A percentile compares a stretch with the other conserved stretches of the same genome.
Evolutionary conservation across 1,140 invertebrate species (phyloP).

Genomic region (Rhizoglyphus robini): DNA sequence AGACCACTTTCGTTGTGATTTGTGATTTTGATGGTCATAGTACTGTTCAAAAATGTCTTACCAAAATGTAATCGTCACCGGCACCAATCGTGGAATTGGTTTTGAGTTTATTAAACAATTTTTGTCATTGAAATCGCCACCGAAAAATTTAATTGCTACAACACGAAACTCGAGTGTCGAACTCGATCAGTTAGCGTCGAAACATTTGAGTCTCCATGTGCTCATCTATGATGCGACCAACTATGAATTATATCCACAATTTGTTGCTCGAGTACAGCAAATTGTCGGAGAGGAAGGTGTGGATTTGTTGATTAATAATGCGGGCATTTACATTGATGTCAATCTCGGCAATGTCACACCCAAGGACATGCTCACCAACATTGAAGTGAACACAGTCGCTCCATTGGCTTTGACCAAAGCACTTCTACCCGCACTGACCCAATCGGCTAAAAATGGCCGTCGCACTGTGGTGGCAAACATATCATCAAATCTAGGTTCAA

Average conservation of each 20-base stretch:
- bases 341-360: conserved; percentile 51
- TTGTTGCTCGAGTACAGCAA: conserved; percentile 23
- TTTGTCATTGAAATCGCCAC: conserved; percentile 35
- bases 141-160: conserved; percentile 53
- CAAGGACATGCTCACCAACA: conserved; percentile 53
- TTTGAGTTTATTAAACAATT: conserved; percentile 63
- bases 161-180: conserved; percentile 46
- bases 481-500: conserved; percentile 64
- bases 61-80: conserved; percentile 57
- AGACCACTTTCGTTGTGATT: too few relatives aligned
- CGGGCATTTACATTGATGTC: conserved; percentile 58
- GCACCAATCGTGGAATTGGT: conserved; percentile 71
- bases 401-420: conserved; percentile 67
- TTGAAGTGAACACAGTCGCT: too few relatives aligned
- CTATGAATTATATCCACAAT: conserved; percentile 20
- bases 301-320: conserved; percentile 74
- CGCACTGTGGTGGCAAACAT: conserved; percentile 67
- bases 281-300: conserved; percentile 51
- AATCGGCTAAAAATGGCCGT: conserved; percentile 43
- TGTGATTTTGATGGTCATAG: too few relatives aligned
- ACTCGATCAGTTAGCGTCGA: not conserved
- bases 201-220: not conserved
- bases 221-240: conserved; percentile 23
- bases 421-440: conserved; percentile 53
- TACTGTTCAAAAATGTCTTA: conserved; percentile 26